phyloP scores from a whole-genome alignment of 2,113 vertebrate genomes.

The Struthidea cinerea region DNA sequence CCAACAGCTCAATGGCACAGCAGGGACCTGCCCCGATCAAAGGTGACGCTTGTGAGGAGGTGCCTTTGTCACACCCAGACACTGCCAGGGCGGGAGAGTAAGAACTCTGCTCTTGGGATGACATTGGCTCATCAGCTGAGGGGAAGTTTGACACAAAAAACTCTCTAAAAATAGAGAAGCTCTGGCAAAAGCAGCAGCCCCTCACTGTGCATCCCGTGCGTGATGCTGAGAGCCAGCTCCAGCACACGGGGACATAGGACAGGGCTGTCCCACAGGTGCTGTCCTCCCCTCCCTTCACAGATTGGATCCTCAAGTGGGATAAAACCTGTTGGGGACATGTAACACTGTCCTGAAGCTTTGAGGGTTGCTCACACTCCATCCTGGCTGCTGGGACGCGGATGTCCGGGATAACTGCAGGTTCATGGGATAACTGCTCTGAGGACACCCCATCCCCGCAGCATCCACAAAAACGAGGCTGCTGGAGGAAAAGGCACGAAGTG shows the following conservation, averaged over 20 bases:
- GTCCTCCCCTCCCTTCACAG: neutral
- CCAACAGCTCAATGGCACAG: neutral
- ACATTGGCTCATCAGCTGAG: neutral
- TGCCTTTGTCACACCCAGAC: neutral
- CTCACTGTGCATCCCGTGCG: neutral
- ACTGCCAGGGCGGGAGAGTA: neutral
- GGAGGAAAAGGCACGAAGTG: rapidly evolving
- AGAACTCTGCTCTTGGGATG: neutral
- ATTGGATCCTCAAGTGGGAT: neutral
- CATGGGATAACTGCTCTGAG: neutral
- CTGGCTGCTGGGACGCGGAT: neutral
- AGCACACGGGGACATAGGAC: rapidly evolving
- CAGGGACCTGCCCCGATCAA: neutral
- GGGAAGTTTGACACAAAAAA: slow-evolving; percentile 11
- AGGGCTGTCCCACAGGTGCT: neutral
- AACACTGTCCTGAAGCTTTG: neutral
- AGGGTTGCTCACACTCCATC: neutral
- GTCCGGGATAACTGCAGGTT: neutral
- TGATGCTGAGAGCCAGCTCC: neutral
- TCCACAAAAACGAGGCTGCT: neutral
- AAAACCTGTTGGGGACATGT: neutral
- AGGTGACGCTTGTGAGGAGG: neutral
- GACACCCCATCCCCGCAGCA: neutral
- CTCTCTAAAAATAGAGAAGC: slow-evolving; percentile 42
- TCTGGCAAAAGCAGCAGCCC: neutral